These are phyloP conservation scores for Bergia puertoricense DNA, from an alignment of 92 coral and sea anemone species.

Conservation along the genomic window DNA sequence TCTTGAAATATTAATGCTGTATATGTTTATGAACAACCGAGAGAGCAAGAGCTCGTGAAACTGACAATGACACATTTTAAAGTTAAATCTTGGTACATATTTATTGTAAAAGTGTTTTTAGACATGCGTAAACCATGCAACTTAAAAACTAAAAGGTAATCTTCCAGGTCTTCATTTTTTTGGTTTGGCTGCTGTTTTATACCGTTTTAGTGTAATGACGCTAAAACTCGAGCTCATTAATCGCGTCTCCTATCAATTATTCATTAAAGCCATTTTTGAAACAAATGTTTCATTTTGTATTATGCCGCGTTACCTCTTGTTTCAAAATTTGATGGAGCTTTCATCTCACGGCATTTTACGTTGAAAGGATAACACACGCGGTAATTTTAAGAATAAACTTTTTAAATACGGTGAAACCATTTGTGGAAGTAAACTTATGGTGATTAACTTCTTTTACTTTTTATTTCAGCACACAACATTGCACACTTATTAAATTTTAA, in stretches of 20 bases:
- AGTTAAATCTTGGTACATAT: not conserved
- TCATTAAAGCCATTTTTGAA: not conserved
- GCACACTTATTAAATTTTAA: not conserved
- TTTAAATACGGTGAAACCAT: not conserved
- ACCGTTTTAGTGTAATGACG: not conserved
- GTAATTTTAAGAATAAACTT: not conserved
- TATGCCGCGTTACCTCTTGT: not conserved
- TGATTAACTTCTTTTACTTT: not conserved
- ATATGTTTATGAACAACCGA: not conserved
- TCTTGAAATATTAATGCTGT: not conserved
- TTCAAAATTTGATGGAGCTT: not conserved
- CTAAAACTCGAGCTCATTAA: not conserved
- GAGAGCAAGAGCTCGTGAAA: not conserved
- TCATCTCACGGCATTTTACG: not conserved
- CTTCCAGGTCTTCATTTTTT: too few relatives aligned
- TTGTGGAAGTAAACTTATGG: not conserved
- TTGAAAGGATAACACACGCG: not conserved
- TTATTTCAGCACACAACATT: not conserved
- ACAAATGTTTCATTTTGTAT: not conserved
- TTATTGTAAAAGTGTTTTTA: not conserved
- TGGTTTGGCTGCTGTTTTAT: too few relatives aligned
- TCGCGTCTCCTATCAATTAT: not conserved
- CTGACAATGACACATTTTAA: too few relatives aligned
- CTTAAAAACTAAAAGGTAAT: too few relatives aligned
- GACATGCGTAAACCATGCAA: not conserved